Evolutionary conservation across 2,888 invertebrate species (phyloP), one percentile per base, ranked within the genome.

Genomic region (Cosmia pyralina): DNA sequence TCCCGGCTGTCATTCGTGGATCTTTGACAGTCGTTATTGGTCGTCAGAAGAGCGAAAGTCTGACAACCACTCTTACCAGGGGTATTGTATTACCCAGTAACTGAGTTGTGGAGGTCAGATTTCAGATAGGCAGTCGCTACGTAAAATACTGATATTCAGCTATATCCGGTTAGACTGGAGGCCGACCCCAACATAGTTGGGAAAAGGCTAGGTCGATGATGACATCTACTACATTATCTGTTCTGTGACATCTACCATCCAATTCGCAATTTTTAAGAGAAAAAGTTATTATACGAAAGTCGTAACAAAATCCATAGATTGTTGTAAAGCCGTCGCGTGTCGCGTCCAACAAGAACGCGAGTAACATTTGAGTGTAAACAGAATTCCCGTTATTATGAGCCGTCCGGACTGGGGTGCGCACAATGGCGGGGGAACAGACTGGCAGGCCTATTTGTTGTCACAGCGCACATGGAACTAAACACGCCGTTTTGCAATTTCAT

Each of bases 311-410:
- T 41, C 63, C 57, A 58, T 64, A 22, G 13, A 67, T 69, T 69
- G 59, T 59, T 53, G 62, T 52, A 52, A 68, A 52, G 55, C 65
- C 50, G 53, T 66, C 66, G 44, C 55, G 59, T 52, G 53, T 63
- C 66, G 44, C 55, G 59, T 52, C 41, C 62, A 41, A 58, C 50
- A 73, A 65, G 22, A 69, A 72, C 41, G 66, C 72, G 58, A 70
- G 63, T 71, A 59, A 69, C 70, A 81, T 80, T 77, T 69, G 72
- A 78, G 69, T 71, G 79, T 77, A 75, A 82, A 85, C 73, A 82
- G 69, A 73, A 62, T 76, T 64, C 71, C 58, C 65, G 73, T 66
- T 75, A 71, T 75, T 69, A 69, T 58, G 77, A 69, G 72, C 59
- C 69, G 72, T 57, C 60, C 70, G 59, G 68, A 48, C 66, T 55